Percentiles rank a stretch among this genome's conserved stretches.
Conservation (phyloP, 2,888 invertebrate genomes). For the Creontiades dilutus region DNA sequence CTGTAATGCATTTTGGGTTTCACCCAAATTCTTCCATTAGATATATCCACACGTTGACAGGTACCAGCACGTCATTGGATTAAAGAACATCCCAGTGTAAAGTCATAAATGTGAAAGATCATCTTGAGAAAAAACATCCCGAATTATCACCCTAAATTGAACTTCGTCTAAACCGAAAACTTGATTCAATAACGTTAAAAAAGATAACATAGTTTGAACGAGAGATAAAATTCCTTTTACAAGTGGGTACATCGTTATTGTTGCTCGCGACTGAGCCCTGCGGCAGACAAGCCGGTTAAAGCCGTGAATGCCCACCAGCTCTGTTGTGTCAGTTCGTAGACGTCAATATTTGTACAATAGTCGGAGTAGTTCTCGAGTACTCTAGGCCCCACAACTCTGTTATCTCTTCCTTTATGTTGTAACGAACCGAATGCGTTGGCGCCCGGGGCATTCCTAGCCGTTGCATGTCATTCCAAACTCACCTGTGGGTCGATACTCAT, state of each 20-base stretch:
- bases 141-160: too few species aligned
- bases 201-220: too few species aligned
- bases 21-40: too few species aligned
- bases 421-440: slow-evolving; percentile 17
- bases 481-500: background rate
- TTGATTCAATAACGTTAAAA: too few species aligned
- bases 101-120: too few species aligned
- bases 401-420: slow-evolving; percentile 13
- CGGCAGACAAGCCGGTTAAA: background rate
- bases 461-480: background rate
- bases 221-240: background rate
- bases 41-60: too few species aligned
- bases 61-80: too few species aligned
- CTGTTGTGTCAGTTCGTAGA: slow-evolving; percentile 3
- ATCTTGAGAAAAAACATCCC: too few species aligned
- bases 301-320: slow-evolving; percentile 10
- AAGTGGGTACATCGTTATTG: background rate
- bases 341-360: slow-evolving; percentile 31
- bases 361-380: slow-evolving; percentile 22
- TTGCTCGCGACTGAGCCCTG: background rate
- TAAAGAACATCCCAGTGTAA: too few species aligned
- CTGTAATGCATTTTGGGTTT: too few species aligned
- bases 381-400: background rate
- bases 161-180: too few species aligned
- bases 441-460: background rate